Percentiles rank a stretch among this genome's conserved stretches.
phyloP scores from a whole-genome alignment of 2,797 vertebrate species.

The Macropodus opercularis region DNA sequence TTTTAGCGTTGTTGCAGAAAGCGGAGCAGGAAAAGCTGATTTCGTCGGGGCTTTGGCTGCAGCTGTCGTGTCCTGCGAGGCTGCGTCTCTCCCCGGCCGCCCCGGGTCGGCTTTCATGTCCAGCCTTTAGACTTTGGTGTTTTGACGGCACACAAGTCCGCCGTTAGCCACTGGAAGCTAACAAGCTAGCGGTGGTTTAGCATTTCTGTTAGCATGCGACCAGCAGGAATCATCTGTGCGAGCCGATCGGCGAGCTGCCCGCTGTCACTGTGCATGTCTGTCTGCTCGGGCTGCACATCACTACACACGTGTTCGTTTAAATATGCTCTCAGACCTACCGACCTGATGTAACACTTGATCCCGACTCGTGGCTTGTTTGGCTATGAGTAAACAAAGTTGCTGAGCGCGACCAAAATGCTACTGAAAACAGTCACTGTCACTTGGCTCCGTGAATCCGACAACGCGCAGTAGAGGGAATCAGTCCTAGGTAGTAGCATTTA shows the following conservation, averaged over 20 bases:
- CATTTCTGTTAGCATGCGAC: slow-evolving; percentile 60
- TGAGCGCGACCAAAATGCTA: slow-evolving; percentile 43
- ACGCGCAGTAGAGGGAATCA: slow-evolving; percentile 15
- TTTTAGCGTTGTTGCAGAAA: slow-evolving; percentile 48
- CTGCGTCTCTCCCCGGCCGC: background rate
- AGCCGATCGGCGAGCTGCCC: background rate
- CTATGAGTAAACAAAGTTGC: slow-evolving; percentile 71
- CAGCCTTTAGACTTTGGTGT: slow-evolving; percentile 33
- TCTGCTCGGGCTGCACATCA: background rate
- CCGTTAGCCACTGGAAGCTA: slow-evolving; percentile 67
- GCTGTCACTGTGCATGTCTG: background rate
- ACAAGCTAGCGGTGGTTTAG: slow-evolving; percentile 67
- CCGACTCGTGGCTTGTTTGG: slow-evolving; percentile 35
- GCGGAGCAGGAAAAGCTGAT: background rate
- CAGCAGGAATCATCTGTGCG: slow-evolving; percentile 29
- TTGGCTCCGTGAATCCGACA: background rate
- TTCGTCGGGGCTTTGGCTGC: background rate
- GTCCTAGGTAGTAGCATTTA: slow-evolving; percentile 1
- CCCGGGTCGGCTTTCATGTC: background rate
- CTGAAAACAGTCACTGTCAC: slow-evolving; percentile 13
- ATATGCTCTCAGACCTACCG: background rate
- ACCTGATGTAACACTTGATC: slow-evolving; percentile 18
- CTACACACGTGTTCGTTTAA: background rate
- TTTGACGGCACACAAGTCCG: slow-evolving; percentile 46
- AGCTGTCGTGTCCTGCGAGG: background rate